These are phyloP conservation scores for Hemithea aestivaria DNA, from an alignment of 2,888 invertebrate genomes.

Conservation along the genomic window DNA sequence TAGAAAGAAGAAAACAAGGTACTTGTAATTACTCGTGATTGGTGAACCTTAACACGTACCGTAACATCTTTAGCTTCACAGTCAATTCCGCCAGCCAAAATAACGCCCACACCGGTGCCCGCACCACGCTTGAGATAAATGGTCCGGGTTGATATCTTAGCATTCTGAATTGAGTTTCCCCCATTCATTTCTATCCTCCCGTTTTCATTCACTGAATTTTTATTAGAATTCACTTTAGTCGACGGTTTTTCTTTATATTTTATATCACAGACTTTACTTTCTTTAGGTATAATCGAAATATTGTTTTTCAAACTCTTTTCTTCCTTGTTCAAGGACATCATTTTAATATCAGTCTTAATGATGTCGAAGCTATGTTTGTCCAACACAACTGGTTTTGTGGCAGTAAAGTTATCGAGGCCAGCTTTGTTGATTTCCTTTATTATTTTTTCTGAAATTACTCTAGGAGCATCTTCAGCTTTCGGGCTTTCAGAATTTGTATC, in stretches of 20 bases:
- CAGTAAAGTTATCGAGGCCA: constrained; percentile 49
- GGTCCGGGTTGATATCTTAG: constrained; percentile 45
- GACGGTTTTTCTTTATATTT: constrained; percentile 30
- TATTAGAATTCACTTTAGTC: constrained; percentile 29
- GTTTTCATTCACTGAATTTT: constrained; percentile 27
- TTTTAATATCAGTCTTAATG: constrained; percentile 38
- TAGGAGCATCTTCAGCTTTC: constrained; percentile 57
- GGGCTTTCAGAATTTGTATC: constrained; percentile 48
- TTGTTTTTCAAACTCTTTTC: constrained; percentile 35
- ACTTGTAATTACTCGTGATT: no score
- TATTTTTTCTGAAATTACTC: constrained; percentile 55
- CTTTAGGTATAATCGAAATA: constrained; percentile 29
- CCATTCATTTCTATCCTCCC: constrained; percentile 32
- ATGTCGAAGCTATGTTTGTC: constrained; percentile 37
- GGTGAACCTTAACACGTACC: constrained; percentile 66
- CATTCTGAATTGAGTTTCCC: constrained; percentile 32
- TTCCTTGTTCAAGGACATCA: constrained; percentile 28
- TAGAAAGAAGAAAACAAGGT: not conserved
- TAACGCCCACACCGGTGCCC: constrained; percentile 88
- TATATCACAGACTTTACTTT: constrained; percentile 23
- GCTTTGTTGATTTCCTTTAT: constrained; percentile 60
- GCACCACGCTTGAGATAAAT: constrained; percentile 60
- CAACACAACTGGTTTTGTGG: constrained; percentile 27
- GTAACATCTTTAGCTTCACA: constrained; percentile 96
- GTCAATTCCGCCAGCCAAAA: constrained; percentile 92